Base-by-base conservation (phyloP, 1,140 invertebrate genomes). In the Drosophila ohnishii region DNA sequence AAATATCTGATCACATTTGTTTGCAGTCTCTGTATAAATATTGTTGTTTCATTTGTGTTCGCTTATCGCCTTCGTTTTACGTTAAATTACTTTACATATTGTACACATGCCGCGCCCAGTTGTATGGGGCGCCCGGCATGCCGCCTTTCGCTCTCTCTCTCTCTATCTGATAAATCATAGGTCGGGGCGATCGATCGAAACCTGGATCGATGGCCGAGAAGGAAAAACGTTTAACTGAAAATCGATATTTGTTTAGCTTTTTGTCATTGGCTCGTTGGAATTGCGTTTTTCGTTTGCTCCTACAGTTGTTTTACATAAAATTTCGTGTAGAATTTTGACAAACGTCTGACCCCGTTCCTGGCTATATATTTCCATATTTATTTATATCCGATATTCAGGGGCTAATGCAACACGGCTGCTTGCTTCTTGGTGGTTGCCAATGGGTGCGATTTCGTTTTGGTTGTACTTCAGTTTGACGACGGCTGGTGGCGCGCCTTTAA, bases 1-100 rank as follows among this genome's bases (percentile, higher is more conserved):
- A 90, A 91, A 91, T 91, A 91, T 91, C 90, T 91, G 90, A 91
- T 91, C 90, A 91, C 90, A 91, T 91, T 90, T 91, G 87, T 90
- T 91, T 91, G 90, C 90, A 91, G 90, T 91, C 90, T 91, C 90
- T 90, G 90, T 91, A 90, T 90, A 90, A 89, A 90, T 90, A 84
- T 88, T 90, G 75, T 87, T 87, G 75, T 82, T 89, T 63, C 75
- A 78, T 85, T 83, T 78, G 63, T 73, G 63, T 73, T 80, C 51
- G 42, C 67, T 86, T 75, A 67, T 48, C 67, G 55, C 72, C 78
- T 73, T 47, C 48, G 19, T 78, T 79, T 53, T 74, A 73, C 67
- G 50, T 74, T 66, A 22, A 71, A 71, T 61, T 76, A 85, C 55
- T 67, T 66, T 71, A 87, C 80, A 87, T 88, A 87, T 87, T 74